phyloP scores from a whole-genome alignment of 2,113 vertebrate species.

The Bos taurus region DNA sequence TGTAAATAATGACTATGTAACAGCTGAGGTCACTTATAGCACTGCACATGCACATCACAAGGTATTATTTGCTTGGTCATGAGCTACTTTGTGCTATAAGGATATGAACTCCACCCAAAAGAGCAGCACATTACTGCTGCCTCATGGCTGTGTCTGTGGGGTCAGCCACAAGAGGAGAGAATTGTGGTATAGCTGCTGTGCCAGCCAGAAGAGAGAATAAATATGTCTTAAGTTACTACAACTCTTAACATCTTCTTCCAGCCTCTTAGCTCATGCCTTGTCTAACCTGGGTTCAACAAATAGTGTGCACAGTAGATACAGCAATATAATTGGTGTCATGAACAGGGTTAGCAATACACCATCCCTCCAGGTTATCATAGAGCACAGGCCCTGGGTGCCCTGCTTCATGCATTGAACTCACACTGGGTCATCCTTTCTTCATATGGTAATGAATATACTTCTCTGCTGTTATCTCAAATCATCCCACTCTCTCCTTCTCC shows the following conservation, averaged over 20 bases:
- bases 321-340: neutral
- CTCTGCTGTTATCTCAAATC: neutral
- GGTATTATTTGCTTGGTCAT: neutral
- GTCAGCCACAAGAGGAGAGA: neutral
- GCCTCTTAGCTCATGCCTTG: neutral
- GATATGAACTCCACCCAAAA: neutral
- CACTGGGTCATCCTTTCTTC: neutral
- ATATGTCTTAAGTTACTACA: accelerated
- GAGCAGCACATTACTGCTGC: accelerated
- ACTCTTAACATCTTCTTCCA: neutral
- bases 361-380: neutral
- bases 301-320: neutral
- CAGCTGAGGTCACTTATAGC: neutral
- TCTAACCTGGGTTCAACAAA: neutral
- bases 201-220: neutral
- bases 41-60: neutral
- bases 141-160: neutral
- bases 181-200: neutral
- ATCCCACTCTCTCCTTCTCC: neutral
- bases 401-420: neutral
- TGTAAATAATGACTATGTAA: neutral
- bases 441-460: neutral
- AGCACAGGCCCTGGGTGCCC: neutral
- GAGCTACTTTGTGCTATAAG: neutral
- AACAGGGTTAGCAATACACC: neutral